phyloP scores from a whole-genome alignment of 2,888 invertebrate genomes.

The Cephalotes varians region DNA sequence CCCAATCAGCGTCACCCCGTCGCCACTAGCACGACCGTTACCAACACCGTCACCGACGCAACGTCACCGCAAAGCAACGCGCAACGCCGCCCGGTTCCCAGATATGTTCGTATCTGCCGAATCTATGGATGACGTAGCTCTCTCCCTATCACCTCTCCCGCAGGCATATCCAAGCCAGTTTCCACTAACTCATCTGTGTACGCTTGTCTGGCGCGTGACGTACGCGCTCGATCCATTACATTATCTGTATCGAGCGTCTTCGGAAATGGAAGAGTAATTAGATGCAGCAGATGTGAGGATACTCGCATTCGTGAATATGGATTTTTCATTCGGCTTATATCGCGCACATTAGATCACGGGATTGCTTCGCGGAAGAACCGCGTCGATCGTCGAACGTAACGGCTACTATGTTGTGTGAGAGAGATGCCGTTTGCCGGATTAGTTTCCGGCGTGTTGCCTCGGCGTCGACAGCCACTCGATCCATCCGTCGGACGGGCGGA shows the following conservation, averaged over 20 bases:
- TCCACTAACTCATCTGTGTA: conserved; percentile 54
- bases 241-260: conserved; percentile 53
- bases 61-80: conserved; percentile 72
- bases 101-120: conserved; percentile 75
- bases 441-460: conserved; percentile 55
- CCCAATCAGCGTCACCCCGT: conserved; percentile 76
- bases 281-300: conserved; percentile 43
- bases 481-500: conserved; percentile 36
- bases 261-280: conserved; percentile 55
- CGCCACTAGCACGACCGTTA: conserved; percentile 69
- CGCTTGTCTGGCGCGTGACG: conserved; percentile 5
- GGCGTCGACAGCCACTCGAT: conserved; percentile 46
- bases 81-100: conserved; percentile 68
- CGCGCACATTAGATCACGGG: conserved; percentile 1
- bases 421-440: neutral
- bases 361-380: conserved; percentile 15
- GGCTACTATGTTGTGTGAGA: neutral
- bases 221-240: neutral
- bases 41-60: conserved; percentile 64
- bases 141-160: conserved; percentile 34
- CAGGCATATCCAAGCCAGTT: conserved; percentile 19
- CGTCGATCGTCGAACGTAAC: neutral
- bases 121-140: conserved; percentile 61
- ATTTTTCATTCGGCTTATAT: conserved; percentile 62
- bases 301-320: conserved; percentile 71